Conservation (phyloP, 2,888 invertebrate genomes). For the Enchytraeus crypticus region DNA sequence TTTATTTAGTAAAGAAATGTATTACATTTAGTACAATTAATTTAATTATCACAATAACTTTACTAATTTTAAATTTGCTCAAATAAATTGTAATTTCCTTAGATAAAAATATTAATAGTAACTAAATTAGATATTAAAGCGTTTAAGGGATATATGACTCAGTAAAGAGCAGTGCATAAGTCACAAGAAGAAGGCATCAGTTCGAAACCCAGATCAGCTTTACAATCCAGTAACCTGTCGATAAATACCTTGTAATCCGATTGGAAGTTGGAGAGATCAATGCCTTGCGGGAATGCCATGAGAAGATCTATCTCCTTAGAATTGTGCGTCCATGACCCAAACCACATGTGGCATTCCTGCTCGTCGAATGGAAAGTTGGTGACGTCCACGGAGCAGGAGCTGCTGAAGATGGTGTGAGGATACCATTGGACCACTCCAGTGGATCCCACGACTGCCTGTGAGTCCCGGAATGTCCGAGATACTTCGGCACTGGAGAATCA, state of each 20-base stretch:
- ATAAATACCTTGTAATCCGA: slow-evolving; percentile 21
- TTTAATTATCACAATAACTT: too few relatives aligned
- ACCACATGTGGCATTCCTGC: slow-evolving; percentile 24
- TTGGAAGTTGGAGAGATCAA: slow-evolving; percentile 23
- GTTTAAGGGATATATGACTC: too few relatives aligned
- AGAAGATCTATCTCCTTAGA: slow-evolving; percentile 15
- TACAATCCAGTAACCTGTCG: too few relatives aligned
- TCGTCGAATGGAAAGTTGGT: slow-evolving; percentile 24
- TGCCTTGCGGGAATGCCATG: slow-evolving; percentile 17
- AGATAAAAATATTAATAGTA: too few relatives aligned
- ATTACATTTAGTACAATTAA: too few relatives aligned
- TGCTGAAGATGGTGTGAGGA: slow-evolving; percentile 22
- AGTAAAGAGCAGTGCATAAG: too few relatives aligned
- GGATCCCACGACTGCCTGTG: slow-evolving; percentile 3
- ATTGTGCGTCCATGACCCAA: slow-evolving; percentile 25
- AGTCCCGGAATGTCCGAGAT: not conserved
- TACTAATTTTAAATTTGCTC: too few relatives aligned
- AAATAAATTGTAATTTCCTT: too few relatives aligned
- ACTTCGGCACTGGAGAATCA: not conserved
- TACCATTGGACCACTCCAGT: slow-evolving; percentile 19
- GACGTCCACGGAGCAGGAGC: slow-evolving; percentile 25
- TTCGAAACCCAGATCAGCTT: too few relatives aligned
- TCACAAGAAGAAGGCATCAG: too few relatives aligned
- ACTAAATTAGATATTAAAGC: too few relatives aligned
- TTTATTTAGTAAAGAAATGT: too few relatives aligned